Evolutionary conservation across 2,113 vertebrate species (phyloP), one percentile per base, ranked within the genome.

Genomic region (Ctenomys sociabilis): DNA sequence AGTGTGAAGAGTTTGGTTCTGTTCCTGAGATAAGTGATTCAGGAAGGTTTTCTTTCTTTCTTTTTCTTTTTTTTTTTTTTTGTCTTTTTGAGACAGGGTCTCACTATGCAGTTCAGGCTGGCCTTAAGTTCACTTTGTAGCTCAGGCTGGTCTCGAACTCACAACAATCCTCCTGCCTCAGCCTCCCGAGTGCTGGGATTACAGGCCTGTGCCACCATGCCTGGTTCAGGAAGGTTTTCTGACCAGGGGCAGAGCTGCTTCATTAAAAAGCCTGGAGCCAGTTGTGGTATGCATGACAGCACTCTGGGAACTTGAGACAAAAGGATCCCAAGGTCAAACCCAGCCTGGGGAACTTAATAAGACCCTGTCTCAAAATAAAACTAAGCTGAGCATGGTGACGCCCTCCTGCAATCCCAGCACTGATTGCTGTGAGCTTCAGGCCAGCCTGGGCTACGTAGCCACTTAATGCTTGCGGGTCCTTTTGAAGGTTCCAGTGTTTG

Each of bases 221-320:
- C n/a, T n/a, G n/a, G n/a, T n/a, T n/a, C n/a, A n/a, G n/a, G n/a
- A 91, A 72, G 72, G 78, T 26, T 68, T 90, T 86, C 78, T 63
- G 68, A 91, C 81, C 5, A 3, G 37, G 63, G 26, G 21, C 86
- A 81, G 59, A 57, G 49, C 78, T 85, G 9, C n/a, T 75, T 59
- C 26, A 19, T 61, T 61, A 70, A 70, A 78, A 32, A 78, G 3
- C 43, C 75, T 30, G 45, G 45, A 49, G 40, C 26, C 43, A 49
- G 75, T 43, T 32, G 3, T 45, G 75, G 43, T 32, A 28, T 32
- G 26, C 45, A 32, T 78, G 21, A 14, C 45, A 45, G 43, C 28
- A 49, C 75, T 49, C 16, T 32, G 43, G 43, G 13, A 45, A 4
- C 26, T 14, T 30, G 28, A 49, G 28, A 28, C 7, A 28, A 10